Evolutionary conservation across 2,797 vertebrate species (phyloP).

Genomic region (Eospalax fontanierii): DNA sequence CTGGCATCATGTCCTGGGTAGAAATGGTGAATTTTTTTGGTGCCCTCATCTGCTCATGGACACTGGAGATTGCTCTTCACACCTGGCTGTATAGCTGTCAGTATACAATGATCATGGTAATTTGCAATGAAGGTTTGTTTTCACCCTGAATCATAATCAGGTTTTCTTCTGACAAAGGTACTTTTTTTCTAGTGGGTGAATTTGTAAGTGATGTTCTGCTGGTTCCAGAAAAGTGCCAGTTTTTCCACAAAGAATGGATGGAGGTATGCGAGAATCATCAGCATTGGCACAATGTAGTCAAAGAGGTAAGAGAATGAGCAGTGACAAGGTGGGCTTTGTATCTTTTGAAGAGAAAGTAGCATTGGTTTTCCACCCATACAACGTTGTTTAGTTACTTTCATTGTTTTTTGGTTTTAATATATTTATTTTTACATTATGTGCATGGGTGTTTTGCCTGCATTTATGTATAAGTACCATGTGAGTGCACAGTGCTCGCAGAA

Average conservation of each 20-base stretch:
- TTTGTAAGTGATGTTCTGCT: slow-evolving; percentile 98
- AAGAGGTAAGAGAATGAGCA: slow-evolving; percentile 92
- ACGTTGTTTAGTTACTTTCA: not conserved
- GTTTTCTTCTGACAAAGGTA: not conserved
- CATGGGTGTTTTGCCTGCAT: no score
- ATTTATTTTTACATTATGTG: not conserved
- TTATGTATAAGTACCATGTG: no score
- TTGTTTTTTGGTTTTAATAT: not conserved
- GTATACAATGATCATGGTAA: not conserved
- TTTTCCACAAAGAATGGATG: slow-evolving; percentile 97
- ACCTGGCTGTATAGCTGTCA: not conserved
- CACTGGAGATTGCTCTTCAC: not conserved
- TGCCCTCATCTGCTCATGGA: fast-evolving
- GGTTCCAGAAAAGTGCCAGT: slow-evolving; percentile 97
- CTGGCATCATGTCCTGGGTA: fast-evolving
- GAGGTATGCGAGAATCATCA: slow-evolving; percentile 96
- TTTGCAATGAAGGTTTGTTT: not conserved
- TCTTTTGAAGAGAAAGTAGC: not conserved
- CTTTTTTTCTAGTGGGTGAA: slow-evolving; percentile 95
- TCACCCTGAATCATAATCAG: not conserved
- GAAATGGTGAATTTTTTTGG: not conserved
- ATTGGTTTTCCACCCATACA: not conserved
- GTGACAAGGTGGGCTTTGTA: no score
- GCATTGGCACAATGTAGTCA: slow-evolving; percentile 96
- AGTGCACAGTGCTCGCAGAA: no score